Base-by-base conservation (phyloP, 2,888 invertebrate species). In the Amphimallon solstitiale region DNA sequence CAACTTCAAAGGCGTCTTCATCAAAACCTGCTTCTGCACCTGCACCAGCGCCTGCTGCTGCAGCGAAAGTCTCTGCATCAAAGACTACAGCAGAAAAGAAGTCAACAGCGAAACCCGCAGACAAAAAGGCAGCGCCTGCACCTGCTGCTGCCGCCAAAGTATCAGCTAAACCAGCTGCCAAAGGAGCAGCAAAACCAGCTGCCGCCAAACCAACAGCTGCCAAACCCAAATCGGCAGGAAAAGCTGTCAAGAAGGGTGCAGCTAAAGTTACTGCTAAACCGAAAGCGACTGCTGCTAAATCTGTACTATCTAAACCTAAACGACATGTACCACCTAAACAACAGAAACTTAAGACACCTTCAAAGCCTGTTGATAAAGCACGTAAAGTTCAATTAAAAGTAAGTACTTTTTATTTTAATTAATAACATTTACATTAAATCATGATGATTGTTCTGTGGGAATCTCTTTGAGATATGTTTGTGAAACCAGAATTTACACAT, bases 361-460 rank as follows among this genome's bases (percentile, higher is more conserved):
- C 69, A 21, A 73, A 73, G 14, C 83, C 86, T 59, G 87, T 93
- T 69, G 86, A 89, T 59, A 94, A 93, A 79, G 96, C 96, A 65
- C 88, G 93, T 72, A 93, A 92, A 81, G 89, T 92, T 14, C 94
- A 93, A 82, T 92, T 90, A 76, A 95, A 94, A 90, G 94, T 93
- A 79, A 29, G 67, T 67, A 12, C 2, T 40, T 48, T 12, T 40
- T 23, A 51, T 21, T 34, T 37, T 40, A 56, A n/a, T 48, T 51
- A 10, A 7, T 19, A 14, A 15, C 46, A 38, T 4, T 34, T 46
- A 19, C 9, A 38, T 68, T 56, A 10, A 37, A 21, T 21, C 46
- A 75, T 84, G 82, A 84, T 84, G 84, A 84, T 71, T 75, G 70
- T 75, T 77, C 73, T 74, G 80, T 83, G 85, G 85, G 85, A 86